Base-by-base conservation (phyloP, 2,888 invertebrate species). In the Pandemis corylana region DNA sequence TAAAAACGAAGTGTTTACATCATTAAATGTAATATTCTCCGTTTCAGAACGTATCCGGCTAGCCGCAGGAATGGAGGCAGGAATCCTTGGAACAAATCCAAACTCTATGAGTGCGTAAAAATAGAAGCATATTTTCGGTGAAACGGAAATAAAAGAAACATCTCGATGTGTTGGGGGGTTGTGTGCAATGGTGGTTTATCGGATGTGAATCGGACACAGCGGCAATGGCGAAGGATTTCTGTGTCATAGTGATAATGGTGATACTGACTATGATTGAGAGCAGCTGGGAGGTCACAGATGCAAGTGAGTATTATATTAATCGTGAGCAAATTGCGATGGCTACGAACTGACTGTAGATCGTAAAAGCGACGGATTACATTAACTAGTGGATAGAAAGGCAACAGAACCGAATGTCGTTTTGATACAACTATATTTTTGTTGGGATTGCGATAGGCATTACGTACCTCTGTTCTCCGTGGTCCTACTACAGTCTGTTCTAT, bases 221-320 rank as follows among this genome's bases (percentile, higher is more conserved):
- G 84, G 89, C 80, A 79, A 92, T 91, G 91, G 88, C 86, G 76
- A 83, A 79, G 76, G 86, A 88, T 83, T 81, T 90, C 78, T 84
- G 87, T 78, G 84, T 85, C 77, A 72, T 89, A 76, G 82, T 90
- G 84, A 78, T 83, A 77, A 49, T 87, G 53, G 85, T 90, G 83
- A 75, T 90, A 56, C 84, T 83, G 79, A 84, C 83, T 71, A 76
- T 91, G 80, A 87, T 93, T 80, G 77, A 84, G 56, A 85, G 81
- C 42, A 93, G 93, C 68, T 82, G 89, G 81, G 93, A 93, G 83
- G 91, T 91, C 51, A 85, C 92, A 77, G 93, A 93, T 80, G 85
- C 91, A 77, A 89, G 93, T 94, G 77, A 93, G 93, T 91, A 53
- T 20, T 1, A 20, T 36, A 36, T 36, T 36, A 36, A 36, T 36